Evolutionary conservation across 2,113 vertebrate species (phyloP).

Genomic region (Maccullochella peelii): DNA sequence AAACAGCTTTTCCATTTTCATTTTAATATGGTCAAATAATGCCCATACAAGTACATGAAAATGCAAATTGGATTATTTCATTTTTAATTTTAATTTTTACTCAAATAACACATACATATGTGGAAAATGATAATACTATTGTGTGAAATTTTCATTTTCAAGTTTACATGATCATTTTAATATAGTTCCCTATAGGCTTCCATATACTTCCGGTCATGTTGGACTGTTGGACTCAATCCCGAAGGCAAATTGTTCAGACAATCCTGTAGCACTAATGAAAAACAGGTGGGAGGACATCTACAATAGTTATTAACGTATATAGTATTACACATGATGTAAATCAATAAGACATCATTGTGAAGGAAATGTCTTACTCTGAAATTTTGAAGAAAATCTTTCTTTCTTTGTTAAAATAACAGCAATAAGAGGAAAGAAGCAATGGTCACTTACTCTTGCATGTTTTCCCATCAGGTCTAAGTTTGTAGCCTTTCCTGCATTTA

Average conservation of each 20-base stretch:
- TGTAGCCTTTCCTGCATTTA: constrained; percentile 79
- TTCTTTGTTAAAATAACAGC: background rate
- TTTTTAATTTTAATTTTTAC: too few species aligned
- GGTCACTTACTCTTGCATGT: constrained; percentile 63
- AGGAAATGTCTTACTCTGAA: background rate
- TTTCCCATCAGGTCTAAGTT: constrained; percentile 87
- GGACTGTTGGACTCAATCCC: background rate
- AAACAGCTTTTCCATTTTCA: too few species aligned
- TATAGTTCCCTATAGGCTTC: too few species aligned
- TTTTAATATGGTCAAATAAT: too few species aligned
- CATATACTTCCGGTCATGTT: background rate
- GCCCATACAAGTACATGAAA: too few species aligned
- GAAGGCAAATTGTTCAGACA: background rate
- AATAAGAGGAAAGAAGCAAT: background rate
- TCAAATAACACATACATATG: too few species aligned
- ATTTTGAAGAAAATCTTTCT: background rate
- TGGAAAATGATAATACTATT: too few species aligned
- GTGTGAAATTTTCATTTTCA: too few species aligned
- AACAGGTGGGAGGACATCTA: background rate
- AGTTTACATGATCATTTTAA: too few species aligned
- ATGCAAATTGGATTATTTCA: too few species aligned
- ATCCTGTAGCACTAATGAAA: background rate
- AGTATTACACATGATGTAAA: background rate
- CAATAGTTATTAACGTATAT: background rate
- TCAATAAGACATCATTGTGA: background rate